Evolutionary conservation across 2,113 vertebrate genomes (phyloP).

Genomic region (Prinia subflava): DNA sequence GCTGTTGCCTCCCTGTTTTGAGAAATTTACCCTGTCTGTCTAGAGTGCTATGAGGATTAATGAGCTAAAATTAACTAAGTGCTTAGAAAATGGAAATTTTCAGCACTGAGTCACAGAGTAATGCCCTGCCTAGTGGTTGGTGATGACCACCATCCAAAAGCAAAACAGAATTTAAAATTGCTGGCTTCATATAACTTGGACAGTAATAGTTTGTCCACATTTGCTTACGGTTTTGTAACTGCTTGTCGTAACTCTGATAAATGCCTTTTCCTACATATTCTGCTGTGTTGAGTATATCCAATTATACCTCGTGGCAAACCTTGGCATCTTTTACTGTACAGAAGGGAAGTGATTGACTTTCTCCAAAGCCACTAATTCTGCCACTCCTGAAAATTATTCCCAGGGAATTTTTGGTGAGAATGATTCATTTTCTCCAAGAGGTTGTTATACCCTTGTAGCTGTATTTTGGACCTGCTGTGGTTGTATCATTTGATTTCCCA

Average conservation of each 20-base stretch:
- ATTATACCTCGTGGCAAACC: background rate
- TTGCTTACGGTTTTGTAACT: background rate
- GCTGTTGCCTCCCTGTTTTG: background rate
- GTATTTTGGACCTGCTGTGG: slow-evolving; percentile 10
- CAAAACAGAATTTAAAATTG: background rate
- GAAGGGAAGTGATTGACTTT: slow-evolving; percentile 35
- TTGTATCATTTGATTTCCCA: slow-evolving; percentile 18
- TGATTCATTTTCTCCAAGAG: slow-evolving; percentile 38
- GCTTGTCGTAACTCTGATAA: background rate
- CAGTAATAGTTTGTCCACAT: background rate
- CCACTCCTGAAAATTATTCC: slow-evolving; percentile 17
- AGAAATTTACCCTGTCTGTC: background rate
- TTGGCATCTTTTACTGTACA: background rate
- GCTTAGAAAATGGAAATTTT: background rate
- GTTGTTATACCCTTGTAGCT: background rate
- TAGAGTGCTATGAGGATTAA: background rate
- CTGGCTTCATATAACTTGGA: background rate
- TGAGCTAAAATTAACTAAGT: background rate
- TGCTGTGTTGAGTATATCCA: background rate
- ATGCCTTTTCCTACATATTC: background rate
- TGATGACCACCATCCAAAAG: background rate
- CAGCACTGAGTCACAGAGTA: background rate
- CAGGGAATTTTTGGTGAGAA: background rate
- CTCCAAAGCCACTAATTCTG: slow-evolving; percentile 8
- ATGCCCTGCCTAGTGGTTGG: background rate